Percentiles rank a stretch among this genome's conserved stretches.
phyloP scores from a whole-genome alignment of 2,888 invertebrate species.

The Corythucha ciliata region DNA sequence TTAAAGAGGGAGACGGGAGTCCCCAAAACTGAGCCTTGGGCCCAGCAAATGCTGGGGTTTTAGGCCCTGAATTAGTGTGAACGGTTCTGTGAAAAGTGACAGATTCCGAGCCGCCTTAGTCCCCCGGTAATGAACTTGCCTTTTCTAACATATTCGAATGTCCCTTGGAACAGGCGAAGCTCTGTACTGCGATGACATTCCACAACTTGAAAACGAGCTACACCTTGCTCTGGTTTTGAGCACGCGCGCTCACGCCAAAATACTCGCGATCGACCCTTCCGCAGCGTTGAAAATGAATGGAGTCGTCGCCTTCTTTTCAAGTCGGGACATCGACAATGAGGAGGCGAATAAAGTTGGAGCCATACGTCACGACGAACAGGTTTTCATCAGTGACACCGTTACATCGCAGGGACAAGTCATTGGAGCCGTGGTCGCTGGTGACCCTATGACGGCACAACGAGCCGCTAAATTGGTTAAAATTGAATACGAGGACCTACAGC shows the following conservation, averaged over 20 bases:
- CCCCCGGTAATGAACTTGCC: too few relatives aligned
- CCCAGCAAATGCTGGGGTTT: too few relatives aligned
- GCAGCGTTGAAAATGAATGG: conserved; percentile 66
- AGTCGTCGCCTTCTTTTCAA: conserved; percentile 68
- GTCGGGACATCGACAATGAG: conserved; percentile 63
- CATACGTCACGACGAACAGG: conserved; percentile 69
- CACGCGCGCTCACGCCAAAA: conserved; percentile 69
- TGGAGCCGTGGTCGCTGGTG: conserved; percentile 66
- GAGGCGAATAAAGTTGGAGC: conserved; percentile 60
- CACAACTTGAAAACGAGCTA: conserved; percentile 62
- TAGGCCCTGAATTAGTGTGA: too few relatives aligned
- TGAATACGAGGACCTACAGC: conserved; percentile 68
- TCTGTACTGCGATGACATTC: conserved; percentile 82
- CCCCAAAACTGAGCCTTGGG: background rate
- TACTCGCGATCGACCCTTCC: conserved; percentile 61
- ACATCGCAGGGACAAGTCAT: conserved; percentile 68
- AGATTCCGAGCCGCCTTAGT: too few relatives aligned
- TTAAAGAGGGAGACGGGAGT: background rate
- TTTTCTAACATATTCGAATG: too few relatives aligned
- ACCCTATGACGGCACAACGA: conserved; percentile 68
- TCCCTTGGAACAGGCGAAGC: conserved; percentile 59
- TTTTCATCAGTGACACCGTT: conserved; percentile 68
- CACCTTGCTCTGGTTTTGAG: conserved; percentile 73
- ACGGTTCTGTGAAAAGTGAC: too few relatives aligned
- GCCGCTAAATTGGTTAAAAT: conserved; percentile 74